These are phyloP conservation scores for Chromobotia macracanthus DNA, from an alignment of 2,797 vertebrate genomes.

Conservation along the genomic window DNA sequence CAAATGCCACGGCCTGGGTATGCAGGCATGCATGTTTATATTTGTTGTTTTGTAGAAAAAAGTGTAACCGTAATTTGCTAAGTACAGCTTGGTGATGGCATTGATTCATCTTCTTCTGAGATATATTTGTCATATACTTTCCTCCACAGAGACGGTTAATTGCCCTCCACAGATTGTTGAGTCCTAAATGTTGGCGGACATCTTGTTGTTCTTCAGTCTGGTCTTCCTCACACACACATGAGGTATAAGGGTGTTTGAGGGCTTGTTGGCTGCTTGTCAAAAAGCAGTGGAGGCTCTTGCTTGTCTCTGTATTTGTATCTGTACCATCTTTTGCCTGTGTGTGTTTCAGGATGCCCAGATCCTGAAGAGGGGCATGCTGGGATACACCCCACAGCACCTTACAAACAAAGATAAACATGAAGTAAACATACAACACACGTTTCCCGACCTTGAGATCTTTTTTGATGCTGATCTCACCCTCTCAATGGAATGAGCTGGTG, in stretches of 20 bases:
- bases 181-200: constrained; percentile 31
- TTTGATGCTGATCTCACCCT: constrained; percentile 50
- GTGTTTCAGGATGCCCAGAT: constrained; percentile 41
- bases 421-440: constrained; percentile 48
- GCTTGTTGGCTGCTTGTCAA: constrained; percentile 50
- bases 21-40: constrained; percentile 17
- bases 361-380: constrained; percentile 28
- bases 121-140: constrained; percentile 28
- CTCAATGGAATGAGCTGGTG: constrained; percentile 35
- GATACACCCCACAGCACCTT: constrained; percentile 42
- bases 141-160: constrained; percentile 25
- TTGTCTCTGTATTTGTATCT: constrained; percentile 36
- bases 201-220: constrained; percentile 22
- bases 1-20: constrained; percentile 24
- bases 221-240: constrained; percentile 27
- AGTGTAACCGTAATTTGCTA: constrained; percentile 30
- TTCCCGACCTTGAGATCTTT: constrained; percentile 58
- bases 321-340: constrained; percentile 8
- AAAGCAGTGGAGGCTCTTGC: constrained; percentile 29
- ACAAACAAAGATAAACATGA: constrained; percentile 40
- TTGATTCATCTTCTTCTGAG: constrained; percentile 35
- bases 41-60: constrained; percentile 1
- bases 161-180: constrained; percentile 40
- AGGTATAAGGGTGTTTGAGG: constrained; percentile 14
- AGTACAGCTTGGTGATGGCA: constrained; percentile 20